Evolutionary conservation across 2,113 vertebrate genomes (phyloP), one percentile per base, ranked within the genome.

Genomic region (Antennarius striatus): DNA sequence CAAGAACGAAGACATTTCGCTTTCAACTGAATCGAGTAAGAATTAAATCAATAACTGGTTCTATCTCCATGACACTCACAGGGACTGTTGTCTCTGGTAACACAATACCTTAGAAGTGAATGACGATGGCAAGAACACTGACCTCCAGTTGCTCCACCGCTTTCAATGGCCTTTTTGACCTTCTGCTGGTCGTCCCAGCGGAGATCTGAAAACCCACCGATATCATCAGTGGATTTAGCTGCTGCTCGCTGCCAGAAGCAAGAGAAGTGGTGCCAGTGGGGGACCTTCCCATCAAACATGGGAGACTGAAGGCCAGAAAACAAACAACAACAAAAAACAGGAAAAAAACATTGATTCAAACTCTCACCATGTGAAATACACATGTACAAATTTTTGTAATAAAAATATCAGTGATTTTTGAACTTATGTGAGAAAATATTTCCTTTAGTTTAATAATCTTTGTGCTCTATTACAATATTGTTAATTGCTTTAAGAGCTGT

Each of bases 131-230:
- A 46, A 0, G 0, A 67, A 46, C 6, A 77, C 80, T 49, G 49
- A 90, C 90, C 90, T 83, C 89, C 88, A 36, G 86, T 17, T 5
- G 91, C 83, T 0, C 95, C 96, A 2, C 96, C 96, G 2, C 88
- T 93, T 82, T 98, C 96, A 0, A 98, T 96, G 3, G 95, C 89
- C 86, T 97, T 98, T 81, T 96, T 98, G 48, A 99, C 93, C 78
- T 96, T 98, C 75, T 99, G 96, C 87, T 99, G 98, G 77, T 99
- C 97, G 0, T 96, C 95, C 97, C 97, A 99, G 14, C 96, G 93
- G 13, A 99, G 95, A 83, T 94, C 96, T 0, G 94, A 91, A 57
- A 94, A 98, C 1, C 98, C 97, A 0, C 93, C 92, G 0, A 99
- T 93, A 57, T 99, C 96, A 0, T 79, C 59, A 0, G 89, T 75